A percentile compares a stretch with the other conserved stretches of the same genome.
phyloP scores from a whole-genome alignment of 2,888 invertebrate genomes.

The Helleia helle region DNA sequence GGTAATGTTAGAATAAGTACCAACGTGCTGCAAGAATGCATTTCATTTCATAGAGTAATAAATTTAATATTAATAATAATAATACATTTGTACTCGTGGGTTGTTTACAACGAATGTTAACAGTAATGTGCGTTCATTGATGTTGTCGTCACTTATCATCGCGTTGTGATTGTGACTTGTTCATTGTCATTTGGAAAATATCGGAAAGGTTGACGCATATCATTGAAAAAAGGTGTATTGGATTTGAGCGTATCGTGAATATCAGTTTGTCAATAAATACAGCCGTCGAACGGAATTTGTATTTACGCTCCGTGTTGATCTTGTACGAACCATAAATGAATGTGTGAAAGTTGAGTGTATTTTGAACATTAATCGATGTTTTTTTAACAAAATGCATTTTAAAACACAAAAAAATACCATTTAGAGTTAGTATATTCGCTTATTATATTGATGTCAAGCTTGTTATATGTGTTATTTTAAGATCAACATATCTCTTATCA shows the following conservation, averaged over 20 bases:
- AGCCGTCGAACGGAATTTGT: not conserved
- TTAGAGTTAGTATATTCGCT: not conserved
- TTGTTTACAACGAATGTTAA: constrained; percentile 55
- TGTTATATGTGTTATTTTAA: not conserved
- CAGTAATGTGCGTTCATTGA: constrained; percentile 7
- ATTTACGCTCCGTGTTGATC: too few relatives aligned
- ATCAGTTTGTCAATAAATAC: not conserved
- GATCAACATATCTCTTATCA: constrained; percentile 9
- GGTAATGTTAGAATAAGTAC: constrained; percentile 35
- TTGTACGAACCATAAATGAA: too few relatives aligned
- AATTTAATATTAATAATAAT: constrained; percentile 22
- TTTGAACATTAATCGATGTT: constrained; percentile 1
- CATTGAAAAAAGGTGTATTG: too few relatives aligned
- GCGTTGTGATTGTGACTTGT: not conserved
- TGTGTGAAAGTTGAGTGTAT: not conserved
- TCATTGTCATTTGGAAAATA: too few relatives aligned
- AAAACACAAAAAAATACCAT: not conserved
- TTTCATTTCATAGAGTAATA: constrained; percentile 54
- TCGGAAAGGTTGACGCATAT: too few relatives aligned
- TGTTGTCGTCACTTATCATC: constrained; percentile 1
- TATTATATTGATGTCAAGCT: constrained; percentile 1
- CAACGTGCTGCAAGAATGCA: constrained; percentile 52
- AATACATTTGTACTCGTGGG: constrained; percentile 35
- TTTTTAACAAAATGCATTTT: constrained; percentile 2
- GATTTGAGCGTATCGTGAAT: constrained; percentile 1